phyloP scores from a whole-genome alignment of 2,797 vertebrate genomes.

The Bufotes viridis region DNA sequence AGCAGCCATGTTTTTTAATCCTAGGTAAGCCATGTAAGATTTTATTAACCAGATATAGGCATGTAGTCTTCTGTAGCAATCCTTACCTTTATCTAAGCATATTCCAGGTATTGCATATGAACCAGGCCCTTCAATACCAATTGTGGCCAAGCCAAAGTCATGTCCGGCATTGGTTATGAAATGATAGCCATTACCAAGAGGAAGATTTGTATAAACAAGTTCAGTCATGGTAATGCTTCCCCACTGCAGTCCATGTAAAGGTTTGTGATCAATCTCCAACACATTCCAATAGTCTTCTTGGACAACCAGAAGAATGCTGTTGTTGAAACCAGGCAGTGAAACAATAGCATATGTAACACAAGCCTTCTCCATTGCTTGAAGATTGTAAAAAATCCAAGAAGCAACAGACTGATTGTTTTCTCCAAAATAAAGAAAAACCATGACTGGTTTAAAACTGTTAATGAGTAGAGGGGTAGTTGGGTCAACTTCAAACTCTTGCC shows the following conservation, averaged over 20 bases:
- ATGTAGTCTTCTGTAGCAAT: no score
- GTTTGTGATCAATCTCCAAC: neutral
- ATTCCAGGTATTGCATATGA: slow-evolving; percentile 17
- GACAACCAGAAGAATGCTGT: neutral
- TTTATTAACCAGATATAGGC: no score
- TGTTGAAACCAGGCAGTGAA: neutral
- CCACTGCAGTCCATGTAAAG: neutral
- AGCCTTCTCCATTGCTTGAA: neutral
- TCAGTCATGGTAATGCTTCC: neutral
- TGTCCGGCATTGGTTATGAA: neutral
- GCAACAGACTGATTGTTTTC: neutral
- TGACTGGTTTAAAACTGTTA: neutral
- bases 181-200: neutral
- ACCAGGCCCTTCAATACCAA: neutral
- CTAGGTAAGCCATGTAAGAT: no score
- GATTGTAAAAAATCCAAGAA: neutral
- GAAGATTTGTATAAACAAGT: neutral
- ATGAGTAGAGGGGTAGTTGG: neutral
- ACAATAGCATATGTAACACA: slow-evolving; percentile 9
- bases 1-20: no score
- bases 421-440: slow-evolving; percentile 9
- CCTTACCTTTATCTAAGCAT: slow-evolving; percentile 47
- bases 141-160: neutral
- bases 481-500: neutral
- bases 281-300: no score